phyloP scores from a whole-genome alignment of 2,113 vertebrate species.

The Tachysurus vachellii region DNA sequence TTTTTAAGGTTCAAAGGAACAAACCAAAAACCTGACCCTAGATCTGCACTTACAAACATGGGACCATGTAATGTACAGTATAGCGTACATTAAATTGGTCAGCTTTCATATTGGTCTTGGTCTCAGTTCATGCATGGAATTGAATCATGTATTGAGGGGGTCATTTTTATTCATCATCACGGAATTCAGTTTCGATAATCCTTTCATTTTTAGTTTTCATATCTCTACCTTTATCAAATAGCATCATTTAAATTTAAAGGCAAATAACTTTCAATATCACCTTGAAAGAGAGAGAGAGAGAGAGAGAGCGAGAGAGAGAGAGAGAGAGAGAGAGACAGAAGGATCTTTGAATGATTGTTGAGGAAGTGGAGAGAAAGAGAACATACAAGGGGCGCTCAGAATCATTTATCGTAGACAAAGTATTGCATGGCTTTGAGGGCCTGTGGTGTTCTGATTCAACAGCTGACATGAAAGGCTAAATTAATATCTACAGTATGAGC shows the following conservation, averaged over 20 bases:
- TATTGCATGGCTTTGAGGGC: constrained; percentile 24
- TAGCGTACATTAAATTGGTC: neutral
- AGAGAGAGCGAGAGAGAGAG: neutral
- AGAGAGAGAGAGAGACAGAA: neutral
- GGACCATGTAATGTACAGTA: neutral
- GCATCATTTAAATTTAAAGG: constrained; percentile 13
- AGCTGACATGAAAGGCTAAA: constrained; percentile 51
- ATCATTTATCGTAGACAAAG: constrained; percentile 24
- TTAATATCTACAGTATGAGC: constrained; percentile 50
- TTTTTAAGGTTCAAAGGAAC: neutral
- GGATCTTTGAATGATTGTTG: constrained; percentile 25
- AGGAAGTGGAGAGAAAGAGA: constrained; percentile 5
- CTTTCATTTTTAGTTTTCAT: constrained; percentile 48
- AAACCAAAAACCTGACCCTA: neutral
- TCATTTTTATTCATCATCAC: constrained; percentile 39
- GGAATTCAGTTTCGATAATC: constrained; percentile 43
- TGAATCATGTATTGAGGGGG: constrained; percentile 6
- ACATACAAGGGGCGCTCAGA: constrained; percentile 34
- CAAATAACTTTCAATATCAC: constrained; percentile 43
- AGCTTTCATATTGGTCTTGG: neutral
- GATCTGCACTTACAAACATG: neutral
- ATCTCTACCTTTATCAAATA: constrained; percentile 45
- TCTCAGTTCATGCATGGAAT: neutral
- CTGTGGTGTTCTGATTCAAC: constrained; percentile 41
- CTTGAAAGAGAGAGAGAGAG: neutral